Evolutionary conservation across 2,888 invertebrate genomes (phyloP), one percentile per base, ranked within the genome.

Genomic region (Pocota personata): DNA sequence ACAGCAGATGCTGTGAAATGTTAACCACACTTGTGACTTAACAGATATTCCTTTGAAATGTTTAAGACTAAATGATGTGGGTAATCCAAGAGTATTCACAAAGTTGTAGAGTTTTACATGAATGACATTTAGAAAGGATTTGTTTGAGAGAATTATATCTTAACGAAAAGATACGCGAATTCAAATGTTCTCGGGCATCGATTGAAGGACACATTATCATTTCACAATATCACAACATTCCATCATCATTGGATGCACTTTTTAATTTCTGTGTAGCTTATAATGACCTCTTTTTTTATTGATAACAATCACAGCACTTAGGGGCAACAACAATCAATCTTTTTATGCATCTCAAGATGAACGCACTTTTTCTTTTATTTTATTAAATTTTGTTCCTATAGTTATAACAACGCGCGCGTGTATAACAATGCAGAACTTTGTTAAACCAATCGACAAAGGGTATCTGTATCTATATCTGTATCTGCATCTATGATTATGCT

Each of bases 381-480:
- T 50, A 66, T 46, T 67, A 37, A 64, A 75, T 67, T 30, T 58
- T 30, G 14, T 37, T 16, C 14, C 14, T 14, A n/a, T 40, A 14
- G 14, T 14, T 14, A 7, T 30, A 21, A n/a, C n/a, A 2, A 2
- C 12, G 10, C 19, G 21, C 27, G 10, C 27, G 14, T 7, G 24
- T 14, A 50, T 30, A 57, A 73, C 60, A 80, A 80, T 73, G 80
- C 72, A 50, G 32, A 58, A 73, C 80, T 57, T 60, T 73, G 80
- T 80, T 67, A 64, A 19, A 30, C 21, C 50, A 52, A 77, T 77
- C 69, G n/a, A 32, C 37, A 58, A 58, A 67, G 48, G 46, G 48
- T 72, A 52, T 35, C 24, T 52, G 14, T 62, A 62, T 69, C 24
- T 52, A 12, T 62, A 62, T 69, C 48, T 66, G 57, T 30, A 57